These are phyloP conservation scores for Drosophila cognata DNA, from an alignment of 2,888 invertebrate genomes.

Conservation along the genomic window DNA sequence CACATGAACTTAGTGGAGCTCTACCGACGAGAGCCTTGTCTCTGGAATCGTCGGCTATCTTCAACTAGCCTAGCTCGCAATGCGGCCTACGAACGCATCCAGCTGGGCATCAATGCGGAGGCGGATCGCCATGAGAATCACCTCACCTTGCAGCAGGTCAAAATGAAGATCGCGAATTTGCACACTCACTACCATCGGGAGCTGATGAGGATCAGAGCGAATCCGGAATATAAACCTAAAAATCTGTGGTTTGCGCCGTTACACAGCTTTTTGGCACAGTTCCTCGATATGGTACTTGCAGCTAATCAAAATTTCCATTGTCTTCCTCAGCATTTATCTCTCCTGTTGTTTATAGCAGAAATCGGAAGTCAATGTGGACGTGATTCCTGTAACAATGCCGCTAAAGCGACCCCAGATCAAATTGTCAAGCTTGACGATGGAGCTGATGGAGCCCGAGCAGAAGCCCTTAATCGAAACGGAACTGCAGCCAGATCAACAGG, in stretches of 20 bases:
- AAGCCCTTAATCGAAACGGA: conserved; percentile 29
- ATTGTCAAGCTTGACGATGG: conserved; percentile 46
- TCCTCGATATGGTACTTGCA: conserved; percentile 53
- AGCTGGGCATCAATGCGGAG: conserved; percentile 57
- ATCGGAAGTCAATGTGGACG: neutral
- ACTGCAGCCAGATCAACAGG: conserved; percentile 29
- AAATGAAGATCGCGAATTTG: conserved; percentile 66
- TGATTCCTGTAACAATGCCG: neutral
- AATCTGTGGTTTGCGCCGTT: conserved; percentile 59
- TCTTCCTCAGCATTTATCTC: neutral
- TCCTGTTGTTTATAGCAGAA: conserved; percentile 10
- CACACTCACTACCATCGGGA: conserved; percentile 62
- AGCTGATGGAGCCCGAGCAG: conserved; percentile 17
- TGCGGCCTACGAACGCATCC: conserved; percentile 59
- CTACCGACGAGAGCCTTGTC: conserved; percentile 66
- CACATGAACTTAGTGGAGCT: conserved; percentile 64
- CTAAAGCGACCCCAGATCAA: conserved; percentile 58
- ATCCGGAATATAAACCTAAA: conserved; percentile 55
- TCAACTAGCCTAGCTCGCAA: conserved; percentile 33
- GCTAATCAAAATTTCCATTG: neutral
- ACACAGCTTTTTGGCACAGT: conserved; percentile 51
- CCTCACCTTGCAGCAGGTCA: conserved; percentile 51
- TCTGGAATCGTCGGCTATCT: conserved; percentile 57
- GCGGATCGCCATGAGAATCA: conserved; percentile 23
- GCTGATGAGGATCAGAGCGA: conserved; percentile 53